These are phyloP conservation scores for Passer domesticus DNA, from an alignment of 2,113 vertebrate genomes.

Conservation along the genomic window DNA sequence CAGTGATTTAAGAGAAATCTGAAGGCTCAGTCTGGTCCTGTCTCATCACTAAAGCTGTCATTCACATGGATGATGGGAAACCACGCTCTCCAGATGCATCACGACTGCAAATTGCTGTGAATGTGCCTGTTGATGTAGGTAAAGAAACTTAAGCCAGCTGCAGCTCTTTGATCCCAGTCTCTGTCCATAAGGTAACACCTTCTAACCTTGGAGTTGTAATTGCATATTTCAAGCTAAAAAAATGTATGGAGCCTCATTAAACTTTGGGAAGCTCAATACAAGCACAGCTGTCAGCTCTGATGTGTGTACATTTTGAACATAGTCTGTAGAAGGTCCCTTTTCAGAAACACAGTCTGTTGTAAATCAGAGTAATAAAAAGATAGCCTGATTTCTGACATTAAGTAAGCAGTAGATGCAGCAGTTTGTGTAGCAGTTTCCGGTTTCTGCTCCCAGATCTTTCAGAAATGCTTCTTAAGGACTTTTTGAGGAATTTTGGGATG, in stretches of 20 bases:
- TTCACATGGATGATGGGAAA: background rate
- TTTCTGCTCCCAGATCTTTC: background rate
- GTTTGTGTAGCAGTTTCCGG: background rate
- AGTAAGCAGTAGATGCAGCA: background rate
- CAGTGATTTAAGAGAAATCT: background rate
- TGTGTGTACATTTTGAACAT: background rate
- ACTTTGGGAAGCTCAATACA: background rate
- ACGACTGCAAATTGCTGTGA: accelerated
- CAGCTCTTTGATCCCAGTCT: background rate
- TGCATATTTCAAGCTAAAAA: background rate
- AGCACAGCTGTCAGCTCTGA: background rate
- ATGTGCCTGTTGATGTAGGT: background rate
- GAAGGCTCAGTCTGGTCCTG: background rate
- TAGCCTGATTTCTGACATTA: background rate
- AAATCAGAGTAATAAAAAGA: background rate
- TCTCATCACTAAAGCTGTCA: conserved; percentile 7
- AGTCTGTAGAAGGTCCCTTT: background rate
- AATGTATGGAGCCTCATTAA: background rate
- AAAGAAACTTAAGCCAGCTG: background rate
- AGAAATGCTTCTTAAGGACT: background rate
- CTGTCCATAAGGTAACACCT: background rate
- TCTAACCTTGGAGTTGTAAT: background rate
- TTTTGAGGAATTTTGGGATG: background rate
- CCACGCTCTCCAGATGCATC: background rate
- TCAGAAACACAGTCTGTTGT: background rate